Evolutionary conservation across 1,140 invertebrate genomes (phyloP), one percentile per base, ranked within the genome.

Genomic region (Dicyema japonicum): DNA sequence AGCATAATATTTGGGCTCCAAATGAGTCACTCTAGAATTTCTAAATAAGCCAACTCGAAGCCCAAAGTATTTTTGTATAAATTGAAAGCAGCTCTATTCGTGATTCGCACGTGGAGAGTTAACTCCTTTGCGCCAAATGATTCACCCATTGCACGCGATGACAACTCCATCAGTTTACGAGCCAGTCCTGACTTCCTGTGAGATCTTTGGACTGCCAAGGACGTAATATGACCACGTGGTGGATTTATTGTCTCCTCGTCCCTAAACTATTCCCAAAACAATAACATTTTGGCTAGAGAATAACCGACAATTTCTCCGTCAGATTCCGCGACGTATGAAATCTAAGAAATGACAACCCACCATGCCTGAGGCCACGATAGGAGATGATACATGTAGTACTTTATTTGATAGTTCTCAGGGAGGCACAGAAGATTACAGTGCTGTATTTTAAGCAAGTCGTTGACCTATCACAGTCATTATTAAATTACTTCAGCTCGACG

Each of bases 391-490:
- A 97, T 74, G 46, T 97, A 97, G 47, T 97, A 97, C 56, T 97
- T 97, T 76, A 97, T 90, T 48, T 94, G 82, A 55, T 97, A 97
- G 50, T 97, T 97, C 54, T 97, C 88, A 8, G 88, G 88, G 35
- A 97, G 51, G 47, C 88, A 97, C 19, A 94, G 60, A 41, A 97
- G 51, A 55, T 97, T 97, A 52, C 85, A 94, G 49, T 97, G 78
- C 47, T 97, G 88, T 68, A 92, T 94, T 42, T 92, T 92, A 63
- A 94, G 76, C 22, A 94, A 51, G 50, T 97, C 88, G 26, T 49
- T 43, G 0, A 47, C 43, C 46, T 49, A 24, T 29, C 3, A 4
- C 5, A 23, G 15, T 5, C 15, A 23, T 23, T 5, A 23, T 4
- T 23, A 23, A 25, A 7, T 26, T n/a, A n/a, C n/a, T n/a, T n/a